These are phyloP conservation scores for Euleptes europaea DNA, from an alignment of 2,113 vertebrate genomes.

Conservation along the genomic window DNA sequence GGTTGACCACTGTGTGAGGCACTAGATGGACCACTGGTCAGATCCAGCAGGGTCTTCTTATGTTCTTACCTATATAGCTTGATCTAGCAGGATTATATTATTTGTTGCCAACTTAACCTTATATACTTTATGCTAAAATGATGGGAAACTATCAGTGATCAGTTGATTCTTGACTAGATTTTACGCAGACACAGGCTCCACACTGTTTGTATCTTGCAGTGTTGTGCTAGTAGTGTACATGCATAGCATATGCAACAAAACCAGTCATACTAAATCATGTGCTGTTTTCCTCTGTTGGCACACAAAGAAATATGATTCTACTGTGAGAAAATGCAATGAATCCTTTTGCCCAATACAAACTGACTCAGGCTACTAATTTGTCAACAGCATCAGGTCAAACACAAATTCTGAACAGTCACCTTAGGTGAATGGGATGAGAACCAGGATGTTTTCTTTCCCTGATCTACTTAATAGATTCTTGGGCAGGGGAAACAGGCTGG, in stretches of 20 bases:
- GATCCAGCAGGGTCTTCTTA: too few species aligned
- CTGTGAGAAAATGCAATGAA: not conserved
- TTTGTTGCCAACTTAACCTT: not conserved
- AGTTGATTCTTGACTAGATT: not conserved
- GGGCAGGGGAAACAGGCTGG: not conserved
- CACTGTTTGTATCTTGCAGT: not conserved
- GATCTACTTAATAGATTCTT: not conserved
- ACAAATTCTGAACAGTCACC: not conserved
- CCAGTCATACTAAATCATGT: not conserved
- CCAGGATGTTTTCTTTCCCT: constrained; percentile 13
- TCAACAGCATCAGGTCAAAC: not conserved
- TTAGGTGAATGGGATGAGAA: not conserved
- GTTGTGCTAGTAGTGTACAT: not conserved
- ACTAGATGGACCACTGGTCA: too few species aligned
- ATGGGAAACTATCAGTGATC: not conserved
- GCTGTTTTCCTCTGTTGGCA: not conserved
- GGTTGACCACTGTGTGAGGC: too few species aligned
- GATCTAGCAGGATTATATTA: not conserved
- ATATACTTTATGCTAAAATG: not conserved
- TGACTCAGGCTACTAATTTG: not conserved
- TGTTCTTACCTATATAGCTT: not conserved
- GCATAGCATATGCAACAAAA: not conserved
- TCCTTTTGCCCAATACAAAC: not conserved
- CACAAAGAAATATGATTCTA: not conserved
- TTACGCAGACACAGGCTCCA: too few species aligned